Conservation (phyloP, 2,797 vertebrate genomes). For the Falco berigora region DNA sequence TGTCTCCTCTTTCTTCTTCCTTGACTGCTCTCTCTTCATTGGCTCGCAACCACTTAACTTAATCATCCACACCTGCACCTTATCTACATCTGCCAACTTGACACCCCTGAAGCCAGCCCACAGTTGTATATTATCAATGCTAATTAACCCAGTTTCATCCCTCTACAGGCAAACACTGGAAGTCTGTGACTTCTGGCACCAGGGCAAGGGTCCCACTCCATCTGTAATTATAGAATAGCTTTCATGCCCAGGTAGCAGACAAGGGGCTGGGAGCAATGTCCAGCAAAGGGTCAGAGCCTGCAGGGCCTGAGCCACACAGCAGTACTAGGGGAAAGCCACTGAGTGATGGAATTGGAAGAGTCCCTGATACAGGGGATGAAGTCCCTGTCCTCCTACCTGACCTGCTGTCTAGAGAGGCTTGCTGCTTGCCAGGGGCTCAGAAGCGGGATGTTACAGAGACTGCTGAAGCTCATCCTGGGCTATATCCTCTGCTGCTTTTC, state of each 20-base stretch:
- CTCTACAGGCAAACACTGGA: neutral
- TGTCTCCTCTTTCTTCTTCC: too few relatives aligned
- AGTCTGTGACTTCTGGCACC: neutral
- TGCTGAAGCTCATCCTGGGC: neutral
- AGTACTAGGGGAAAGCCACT: neutral
- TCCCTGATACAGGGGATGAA: neutral
- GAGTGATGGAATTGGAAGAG: neutral
- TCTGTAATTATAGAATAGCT: neutral
- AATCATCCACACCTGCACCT: too few relatives aligned
- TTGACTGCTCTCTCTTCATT: too few relatives aligned
- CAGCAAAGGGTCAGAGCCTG: neutral
- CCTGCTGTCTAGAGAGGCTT: neutral
- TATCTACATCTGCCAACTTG: too few relatives aligned
- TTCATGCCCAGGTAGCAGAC: neutral
- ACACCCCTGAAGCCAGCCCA: too few relatives aligned
- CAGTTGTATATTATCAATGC: too few relatives aligned
- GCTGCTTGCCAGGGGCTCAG: neutral
- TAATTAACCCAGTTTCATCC: too few relatives aligned
- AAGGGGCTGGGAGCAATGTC: neutral
- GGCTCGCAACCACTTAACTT: too few relatives aligned
- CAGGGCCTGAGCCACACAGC: neutral
- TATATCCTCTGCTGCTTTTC: neutral
- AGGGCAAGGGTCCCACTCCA: neutral
- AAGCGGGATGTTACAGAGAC: neutral
- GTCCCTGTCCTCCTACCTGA: neutral